phyloP scores from a whole-genome alignment of 2,113 vertebrate species.

The Pyrgilauda ruficollis region DNA sequence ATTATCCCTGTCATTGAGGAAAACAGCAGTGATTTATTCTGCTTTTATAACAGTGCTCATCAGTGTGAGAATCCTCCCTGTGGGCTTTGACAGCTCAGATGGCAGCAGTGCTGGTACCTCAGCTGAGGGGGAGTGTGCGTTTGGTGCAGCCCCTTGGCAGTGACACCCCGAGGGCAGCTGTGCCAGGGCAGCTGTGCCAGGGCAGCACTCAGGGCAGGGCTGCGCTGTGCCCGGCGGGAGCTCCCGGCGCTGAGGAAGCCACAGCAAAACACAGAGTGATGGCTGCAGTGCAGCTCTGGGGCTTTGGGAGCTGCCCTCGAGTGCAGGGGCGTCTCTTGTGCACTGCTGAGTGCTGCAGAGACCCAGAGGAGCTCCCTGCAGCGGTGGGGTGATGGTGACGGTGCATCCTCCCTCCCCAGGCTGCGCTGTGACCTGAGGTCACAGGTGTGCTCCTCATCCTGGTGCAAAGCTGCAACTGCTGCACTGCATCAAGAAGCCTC shows the following conservation, averaged over 20 bases:
- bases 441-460: not conserved
- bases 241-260: not conserved
- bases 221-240: not conserved
- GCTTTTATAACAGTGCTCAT: not conserved
- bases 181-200: not conserved
- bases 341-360: not conserved
- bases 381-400: accelerated
- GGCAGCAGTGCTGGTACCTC: not conserved
- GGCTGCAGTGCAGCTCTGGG: not conserved
- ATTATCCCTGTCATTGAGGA: not conserved
- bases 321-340: not conserved
- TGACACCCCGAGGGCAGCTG: not conserved
- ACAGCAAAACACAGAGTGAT: not conserved
- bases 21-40: conserved; percentile 9
- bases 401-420: not conserved
- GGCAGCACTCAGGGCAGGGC: not conserved
- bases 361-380: not conserved
- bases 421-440: accelerated
- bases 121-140: not conserved
- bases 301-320: not conserved
- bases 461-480: not conserved
- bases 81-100: conserved; percentile 26
- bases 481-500: not conserved
- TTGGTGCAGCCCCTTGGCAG: not conserved
- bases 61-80: not conserved